Evolutionary conservation across 2,888 invertebrate genomes (phyloP).

Genomic region (Eupithecia subfuscata): DNA sequence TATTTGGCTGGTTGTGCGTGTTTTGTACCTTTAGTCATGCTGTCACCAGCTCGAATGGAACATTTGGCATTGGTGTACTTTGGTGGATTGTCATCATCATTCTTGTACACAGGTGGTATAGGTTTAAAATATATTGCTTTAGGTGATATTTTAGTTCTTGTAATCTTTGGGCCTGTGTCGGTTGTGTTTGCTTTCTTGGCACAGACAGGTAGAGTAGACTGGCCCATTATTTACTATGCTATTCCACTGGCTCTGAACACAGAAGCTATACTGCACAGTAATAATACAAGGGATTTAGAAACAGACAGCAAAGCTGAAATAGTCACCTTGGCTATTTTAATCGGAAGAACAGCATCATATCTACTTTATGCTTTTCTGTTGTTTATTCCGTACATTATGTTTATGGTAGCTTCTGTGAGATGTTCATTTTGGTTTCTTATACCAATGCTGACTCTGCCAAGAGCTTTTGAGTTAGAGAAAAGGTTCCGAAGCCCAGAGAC

Average conservation of each 20-base stretch:
- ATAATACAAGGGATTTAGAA: conserved; percentile 96
- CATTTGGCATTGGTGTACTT: conserved; percentile 97
- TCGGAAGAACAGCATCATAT: conserved; percentile 96
- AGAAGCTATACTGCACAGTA: conserved; percentile 97
- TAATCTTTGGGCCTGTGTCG: conserved; percentile 97
- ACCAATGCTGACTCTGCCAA: conserved; percentile 93
- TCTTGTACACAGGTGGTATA: conserved; percentile 98
- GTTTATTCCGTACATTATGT: conserved; percentile 95
- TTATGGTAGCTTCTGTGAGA: conserved; percentile 93
- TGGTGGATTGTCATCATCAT: conserved; percentile 97
- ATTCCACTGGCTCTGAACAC: conserved; percentile 97
- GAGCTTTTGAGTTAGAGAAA: conserved; percentile 95
- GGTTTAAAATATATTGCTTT: conserved; percentile 97
- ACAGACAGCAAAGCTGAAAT: conserved; percentile 95
- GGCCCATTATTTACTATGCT: conserved; percentile 96
- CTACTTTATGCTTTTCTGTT: conserved; percentile 94
- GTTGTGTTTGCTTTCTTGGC: conserved; percentile 97
- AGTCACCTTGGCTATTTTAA: conserved; percentile 96
- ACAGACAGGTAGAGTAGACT: conserved; percentile 95
- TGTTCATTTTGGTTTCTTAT: conserved; percentile 95
- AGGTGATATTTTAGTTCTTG: conserved; percentile 95
- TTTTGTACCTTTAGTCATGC: conserved; percentile 89
- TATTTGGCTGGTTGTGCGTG: conserved; percentile 94
- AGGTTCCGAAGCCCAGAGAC: conserved; percentile 91
- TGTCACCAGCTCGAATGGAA: conserved; percentile 97